Evolutionary conservation across 2,888 invertebrate species (phyloP).

Genomic region (Chirona hameri): DNA sequence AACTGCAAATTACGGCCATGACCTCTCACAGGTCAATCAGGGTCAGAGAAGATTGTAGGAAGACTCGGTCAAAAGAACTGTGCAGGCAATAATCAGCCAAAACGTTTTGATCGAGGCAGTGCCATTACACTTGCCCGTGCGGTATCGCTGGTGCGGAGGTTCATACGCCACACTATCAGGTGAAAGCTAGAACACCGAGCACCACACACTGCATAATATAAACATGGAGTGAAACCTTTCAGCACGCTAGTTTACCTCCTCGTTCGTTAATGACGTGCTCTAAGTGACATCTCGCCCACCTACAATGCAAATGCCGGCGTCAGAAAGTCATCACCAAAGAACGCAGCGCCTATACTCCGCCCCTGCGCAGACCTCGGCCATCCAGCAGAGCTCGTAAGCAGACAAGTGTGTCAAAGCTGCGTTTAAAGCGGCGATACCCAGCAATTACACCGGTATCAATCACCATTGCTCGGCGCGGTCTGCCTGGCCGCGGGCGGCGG

Average conservation of each 20-base stretch:
- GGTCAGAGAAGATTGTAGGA: not conserved
- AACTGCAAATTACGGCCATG: not conserved
- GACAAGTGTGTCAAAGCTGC: constrained; percentile 9
- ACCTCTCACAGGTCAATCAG: not conserved
- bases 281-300: not conserved
- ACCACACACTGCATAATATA: too few species aligned
- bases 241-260: not conserved
- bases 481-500: too few species aligned
- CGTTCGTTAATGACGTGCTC: not conserved
- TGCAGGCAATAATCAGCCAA: not conserved
- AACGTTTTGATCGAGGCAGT: not conserved
- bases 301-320: not conserved
- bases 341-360: not conserved
- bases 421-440: not conserved
- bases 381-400: not conserved
- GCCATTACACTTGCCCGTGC: not conserved
- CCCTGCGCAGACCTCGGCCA: not conserved
- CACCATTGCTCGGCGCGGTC: not conserved
- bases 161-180: not conserved
- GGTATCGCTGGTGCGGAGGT: too few species aligned
- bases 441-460: constrained; percentile 3
- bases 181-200: too few species aligned
- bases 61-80: not conserved
- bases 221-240: too few species aligned
- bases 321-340: not conserved